Evolutionary conservation across 2,888 invertebrate genomes (phyloP).

Genomic region (Microctonus aethiopoides): DNA sequence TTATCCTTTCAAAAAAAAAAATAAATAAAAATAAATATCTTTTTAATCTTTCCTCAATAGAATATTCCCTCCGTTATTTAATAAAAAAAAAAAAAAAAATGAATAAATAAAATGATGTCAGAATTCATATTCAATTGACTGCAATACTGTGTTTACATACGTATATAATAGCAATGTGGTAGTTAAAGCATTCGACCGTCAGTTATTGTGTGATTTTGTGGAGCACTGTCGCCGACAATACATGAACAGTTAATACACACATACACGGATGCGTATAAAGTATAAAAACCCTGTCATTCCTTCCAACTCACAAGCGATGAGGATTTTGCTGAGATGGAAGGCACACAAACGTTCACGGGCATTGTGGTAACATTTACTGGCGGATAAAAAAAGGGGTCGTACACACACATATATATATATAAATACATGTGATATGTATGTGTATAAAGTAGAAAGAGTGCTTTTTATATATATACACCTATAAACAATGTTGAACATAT

Average conservation of each 20-base stretch:
- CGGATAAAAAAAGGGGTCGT: conserved; percentile 35
- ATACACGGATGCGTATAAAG: conserved; percentile 39
- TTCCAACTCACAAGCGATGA: conserved; percentile 27
- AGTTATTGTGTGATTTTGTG: too few species aligned
- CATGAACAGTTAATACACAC: conserved; percentile 39
- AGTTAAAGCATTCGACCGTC: conserved; percentile 10
- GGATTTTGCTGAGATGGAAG: conserved; percentile 19
- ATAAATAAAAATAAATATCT: too few species aligned
- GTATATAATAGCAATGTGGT: too few species aligned
- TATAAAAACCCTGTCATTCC: background rate
- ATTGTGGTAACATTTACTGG: conserved; percentile 37
- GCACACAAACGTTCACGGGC: conserved; percentile 33
- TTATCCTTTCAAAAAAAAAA: too few species aligned
- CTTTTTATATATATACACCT: background rate
- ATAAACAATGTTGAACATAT: background rate
- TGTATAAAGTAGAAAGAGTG: background rate
- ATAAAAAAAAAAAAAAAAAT: too few species aligned
- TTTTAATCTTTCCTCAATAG: too few species aligned
- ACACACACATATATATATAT: conserved; percentile 23
- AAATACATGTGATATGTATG: too few species aligned
- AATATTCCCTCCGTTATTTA: too few species aligned
- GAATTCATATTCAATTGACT: too few species aligned
- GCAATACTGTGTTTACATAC: too few species aligned
- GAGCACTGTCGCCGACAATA: background rate
- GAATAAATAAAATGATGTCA: too few species aligned